Percentiles rank a stretch among this genome's conserved stretches.
Conservation (phyloP, 2,797 vertebrate genomes). For the Xerus rutilus region DNA sequence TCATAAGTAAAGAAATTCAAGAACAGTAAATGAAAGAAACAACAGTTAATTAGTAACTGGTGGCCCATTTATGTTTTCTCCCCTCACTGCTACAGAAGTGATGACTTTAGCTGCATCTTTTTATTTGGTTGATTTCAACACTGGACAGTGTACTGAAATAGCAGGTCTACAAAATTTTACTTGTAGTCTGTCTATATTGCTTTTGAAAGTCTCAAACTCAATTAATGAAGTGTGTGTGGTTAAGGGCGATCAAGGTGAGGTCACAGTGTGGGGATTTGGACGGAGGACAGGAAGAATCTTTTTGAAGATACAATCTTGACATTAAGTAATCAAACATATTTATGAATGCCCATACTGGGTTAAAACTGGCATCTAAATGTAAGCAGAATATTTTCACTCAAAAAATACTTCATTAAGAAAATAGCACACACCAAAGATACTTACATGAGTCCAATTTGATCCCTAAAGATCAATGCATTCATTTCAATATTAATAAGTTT, state of each 20-base stretch:
- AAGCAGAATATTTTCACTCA: background rate
- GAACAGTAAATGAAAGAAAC: conserved; percentile 25
- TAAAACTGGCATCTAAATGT: background rate
- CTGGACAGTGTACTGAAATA: background rate
- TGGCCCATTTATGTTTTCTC: background rate
- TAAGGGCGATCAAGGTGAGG: background rate
- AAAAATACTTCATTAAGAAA: conserved; percentile 40
- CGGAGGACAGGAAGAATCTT: background rate
- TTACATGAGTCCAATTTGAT: background rate
- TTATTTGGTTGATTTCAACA: conserved; percentile 13
- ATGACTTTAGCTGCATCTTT: background rate
- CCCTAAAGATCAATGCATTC: background rate
- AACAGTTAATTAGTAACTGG: background rate
- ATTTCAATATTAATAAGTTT: conserved; percentile 8
- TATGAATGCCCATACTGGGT: background rate
- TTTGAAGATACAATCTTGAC: conserved; percentile 6
- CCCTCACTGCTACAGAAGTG: background rate
- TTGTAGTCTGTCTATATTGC: background rate
- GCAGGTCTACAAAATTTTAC: background rate
- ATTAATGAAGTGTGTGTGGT: background rate
- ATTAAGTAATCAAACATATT: conserved; percentile 16
- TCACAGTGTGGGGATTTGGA: background rate
- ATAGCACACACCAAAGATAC: background rate
- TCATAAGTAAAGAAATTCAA: conserved; percentile 43
- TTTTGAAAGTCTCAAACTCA: background rate